Conservation (phyloP, 2,113 vertebrate genomes). For the Leucosticte australis region DNA sequence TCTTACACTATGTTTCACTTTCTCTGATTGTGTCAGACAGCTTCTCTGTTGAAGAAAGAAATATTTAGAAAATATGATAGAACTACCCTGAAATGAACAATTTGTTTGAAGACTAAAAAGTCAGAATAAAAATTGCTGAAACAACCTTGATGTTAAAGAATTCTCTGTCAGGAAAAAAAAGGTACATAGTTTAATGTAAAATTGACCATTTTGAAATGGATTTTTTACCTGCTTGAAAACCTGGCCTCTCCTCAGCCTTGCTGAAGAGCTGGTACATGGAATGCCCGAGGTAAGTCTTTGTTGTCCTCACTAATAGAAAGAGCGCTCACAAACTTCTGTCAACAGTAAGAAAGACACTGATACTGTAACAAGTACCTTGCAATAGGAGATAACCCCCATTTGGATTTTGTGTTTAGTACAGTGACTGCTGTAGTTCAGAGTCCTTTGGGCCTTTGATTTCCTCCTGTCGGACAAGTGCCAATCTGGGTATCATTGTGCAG, state of each 20-base stretch:
- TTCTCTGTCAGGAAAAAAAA: background rate
- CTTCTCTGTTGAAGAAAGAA: background rate
- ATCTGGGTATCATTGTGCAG: background rate
- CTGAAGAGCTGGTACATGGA: background rate
- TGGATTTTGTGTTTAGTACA: background rate
- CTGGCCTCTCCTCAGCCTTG: background rate
- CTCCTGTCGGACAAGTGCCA: background rate
- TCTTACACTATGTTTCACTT: background rate
- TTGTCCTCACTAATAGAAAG: background rate
- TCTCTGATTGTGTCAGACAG: background rate
- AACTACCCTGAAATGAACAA: background rate
- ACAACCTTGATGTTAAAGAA: background rate
- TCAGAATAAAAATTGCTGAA: background rate
- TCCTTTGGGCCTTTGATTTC: conserved; percentile 8
- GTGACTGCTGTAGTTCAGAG: background rate
- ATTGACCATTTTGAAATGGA: background rate
- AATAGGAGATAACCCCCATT: background rate
- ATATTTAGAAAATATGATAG: background rate
- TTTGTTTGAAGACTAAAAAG: background rate
- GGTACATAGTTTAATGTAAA: background rate
- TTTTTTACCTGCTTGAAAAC: background rate
- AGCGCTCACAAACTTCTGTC: background rate
- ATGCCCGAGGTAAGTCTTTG: background rate
- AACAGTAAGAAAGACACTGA: background rate
- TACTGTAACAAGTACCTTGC: background rate